Evolutionary conservation across 1,140 invertebrate species (phyloP).

Genomic region (Drosophila guanche): DNA sequence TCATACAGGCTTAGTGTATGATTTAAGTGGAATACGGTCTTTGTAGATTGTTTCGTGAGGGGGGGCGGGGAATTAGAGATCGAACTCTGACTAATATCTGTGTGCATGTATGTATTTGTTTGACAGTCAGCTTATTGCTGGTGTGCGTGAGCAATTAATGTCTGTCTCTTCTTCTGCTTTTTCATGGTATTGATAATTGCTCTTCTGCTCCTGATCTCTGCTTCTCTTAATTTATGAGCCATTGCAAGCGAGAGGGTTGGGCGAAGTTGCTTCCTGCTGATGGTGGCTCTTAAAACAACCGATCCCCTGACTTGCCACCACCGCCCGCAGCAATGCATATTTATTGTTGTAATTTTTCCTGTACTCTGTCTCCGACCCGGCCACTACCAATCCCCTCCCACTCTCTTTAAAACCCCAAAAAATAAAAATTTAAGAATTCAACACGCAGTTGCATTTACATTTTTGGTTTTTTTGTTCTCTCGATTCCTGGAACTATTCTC

Average conservation of each 20-base stretch:
- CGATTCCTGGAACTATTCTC: slow-evolving; percentile 60
- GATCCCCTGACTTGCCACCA: slow-evolving; percentile 1
- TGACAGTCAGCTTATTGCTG: background rate
- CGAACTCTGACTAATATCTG: slow-evolving; percentile 10
- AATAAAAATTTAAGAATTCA: slow-evolving; percentile 57
- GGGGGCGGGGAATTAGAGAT: slow-evolving; percentile 4
- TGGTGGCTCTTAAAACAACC: background rate
- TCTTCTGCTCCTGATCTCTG: slow-evolving; percentile 25
- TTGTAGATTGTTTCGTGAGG: background rate
- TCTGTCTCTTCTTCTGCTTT: slow-evolving; percentile 11
- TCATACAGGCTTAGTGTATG: no score
- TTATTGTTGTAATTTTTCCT: slow-evolving; percentile 57
- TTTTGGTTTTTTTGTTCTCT: slow-evolving; percentile 22
- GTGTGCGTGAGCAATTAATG: slow-evolving; percentile 18
- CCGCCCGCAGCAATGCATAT: slow-evolving; percentile 28
- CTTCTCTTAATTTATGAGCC: slow-evolving; percentile 29
- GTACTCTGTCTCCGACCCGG: background rate
- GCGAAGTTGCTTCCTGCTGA: slow-evolving; percentile 5
- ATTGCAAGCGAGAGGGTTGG: slow-evolving; percentile 7
- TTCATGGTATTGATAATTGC: slow-evolving; percentile 39
- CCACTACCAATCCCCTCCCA: background rate
- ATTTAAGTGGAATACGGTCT: no score
- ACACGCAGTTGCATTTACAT: slow-evolving; percentile 73
- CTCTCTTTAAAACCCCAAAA: background rate
- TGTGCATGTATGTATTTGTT: background rate